Evolutionary conservation across 2,113 vertebrate genomes (phyloP), one percentile per base, ranked within the genome.

Genomic region (Rhinolophus ferrumequinum): DNA sequence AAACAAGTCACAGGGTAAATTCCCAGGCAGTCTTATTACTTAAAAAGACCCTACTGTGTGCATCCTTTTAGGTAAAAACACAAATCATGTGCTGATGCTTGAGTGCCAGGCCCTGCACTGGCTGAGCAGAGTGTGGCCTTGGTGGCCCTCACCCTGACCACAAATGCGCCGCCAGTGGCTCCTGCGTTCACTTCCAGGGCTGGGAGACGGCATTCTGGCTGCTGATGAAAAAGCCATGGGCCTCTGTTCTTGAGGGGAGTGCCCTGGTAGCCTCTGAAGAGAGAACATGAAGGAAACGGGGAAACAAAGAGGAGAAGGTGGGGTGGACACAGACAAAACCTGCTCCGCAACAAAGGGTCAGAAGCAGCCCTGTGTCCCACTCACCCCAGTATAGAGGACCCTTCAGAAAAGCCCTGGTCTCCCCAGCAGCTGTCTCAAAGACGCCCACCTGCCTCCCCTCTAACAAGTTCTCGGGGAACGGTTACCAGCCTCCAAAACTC

Each of bases 401-500:
- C 50, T 72, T 26, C 30, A 2, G 73, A n/a, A 52, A 58, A 58
- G 60, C 56, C 14, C 14, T 5, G 14, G n/a, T 6, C 54, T 28
- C 52, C 11, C 44, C 38, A 41, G 38, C 18, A 28, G 62, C 62
- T 87, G n/a, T 38, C 58, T 52, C 38, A 10, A 11, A 72, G 77
- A 80, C 21, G 30, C n/a, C 35, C 83, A 69, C 33, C 41, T 1
- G 2, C 66, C 44, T 90, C 47, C 58, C 58, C 24, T 60, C 66
- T 14, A 60, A 21, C 44, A 38, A 21, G 56, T 82, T 84, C 80
- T 79, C 0, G 0, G 70, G 76, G 44, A 95, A 85, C 12, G 7
- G 47, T 86, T 97, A 60, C 87, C 33, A 38, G 77, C 88, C 60
- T 24, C 86, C 79, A 79, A 90, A 93, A 83, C 56, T 82, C 86